These are phyloP conservation scores for Turdus rufiventris DNA, from an alignment of 2,113 vertebrate species.

Conservation along the genomic window DNA sequence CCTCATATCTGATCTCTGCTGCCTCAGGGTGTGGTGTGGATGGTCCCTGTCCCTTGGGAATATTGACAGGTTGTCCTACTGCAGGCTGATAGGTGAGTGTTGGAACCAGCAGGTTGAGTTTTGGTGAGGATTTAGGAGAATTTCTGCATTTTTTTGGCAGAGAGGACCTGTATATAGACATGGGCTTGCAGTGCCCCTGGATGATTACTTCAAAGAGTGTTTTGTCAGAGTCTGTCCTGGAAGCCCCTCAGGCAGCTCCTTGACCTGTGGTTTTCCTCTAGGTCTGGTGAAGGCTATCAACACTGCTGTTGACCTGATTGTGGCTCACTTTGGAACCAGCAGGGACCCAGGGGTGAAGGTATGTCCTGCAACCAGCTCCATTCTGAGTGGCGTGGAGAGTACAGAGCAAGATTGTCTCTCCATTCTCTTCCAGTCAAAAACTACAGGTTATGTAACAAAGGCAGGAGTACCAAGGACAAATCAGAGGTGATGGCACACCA, in stretches of 20 bases:
- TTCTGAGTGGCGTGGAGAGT: neutral
- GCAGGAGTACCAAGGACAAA: neutral
- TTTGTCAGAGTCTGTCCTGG: neutral
- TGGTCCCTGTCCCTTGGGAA: neutral
- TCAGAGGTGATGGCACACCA: rapidly evolving
- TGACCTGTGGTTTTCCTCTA: slow-evolving; percentile 32
- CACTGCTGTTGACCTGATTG: slow-evolving; percentile 92
- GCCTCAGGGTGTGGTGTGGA: neutral
- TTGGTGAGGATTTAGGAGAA: neutral
- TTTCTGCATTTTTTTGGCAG: neutral
- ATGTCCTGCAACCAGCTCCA: neutral
- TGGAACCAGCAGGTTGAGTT: neutral
- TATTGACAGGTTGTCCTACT: neutral
- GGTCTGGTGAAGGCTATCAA: slow-evolving; percentile 93
- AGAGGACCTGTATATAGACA: neutral
- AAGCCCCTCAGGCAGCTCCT: neutral
- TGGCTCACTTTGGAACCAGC: slow-evolving; percentile 94
- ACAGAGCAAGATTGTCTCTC: neutral
- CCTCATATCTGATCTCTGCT: neutral
- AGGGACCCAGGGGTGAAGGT: slow-evolving; percentile 94
- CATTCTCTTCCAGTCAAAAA: neutral
- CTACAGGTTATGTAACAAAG: neutral
- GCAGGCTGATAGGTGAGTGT: neutral
- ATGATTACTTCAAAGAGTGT: neutral
- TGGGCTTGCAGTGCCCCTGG: neutral